Percentiles rank a stretch among this genome's conserved stretches.
Conservation (phyloP, 2,888 invertebrate genomes). For the Philonicus albiceps region DNA sequence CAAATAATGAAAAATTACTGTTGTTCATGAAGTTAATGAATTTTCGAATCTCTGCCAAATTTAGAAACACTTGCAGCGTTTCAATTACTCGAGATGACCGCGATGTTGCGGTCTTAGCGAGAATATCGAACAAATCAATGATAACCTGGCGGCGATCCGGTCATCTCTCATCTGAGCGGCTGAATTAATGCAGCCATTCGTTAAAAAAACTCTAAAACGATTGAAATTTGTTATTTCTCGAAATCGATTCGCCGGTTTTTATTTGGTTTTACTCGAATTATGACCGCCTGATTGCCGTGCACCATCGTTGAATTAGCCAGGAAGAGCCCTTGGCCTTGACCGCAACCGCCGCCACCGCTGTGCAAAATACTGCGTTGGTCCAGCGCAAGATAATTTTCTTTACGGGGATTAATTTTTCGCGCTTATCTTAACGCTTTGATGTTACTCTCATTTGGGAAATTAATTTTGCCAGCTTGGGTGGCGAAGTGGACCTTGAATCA, state of each 20-base stretch:
- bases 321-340: neutral
- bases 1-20: constrained; percentile 26
- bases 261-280: constrained; percentile 32
- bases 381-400: neutral
- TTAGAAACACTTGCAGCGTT: constrained; percentile 42
- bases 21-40: constrained; percentile 30
- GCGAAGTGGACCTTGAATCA: neutral
- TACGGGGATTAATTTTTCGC: constrained; percentile 11
- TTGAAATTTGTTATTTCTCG: constrained; percentile 38
- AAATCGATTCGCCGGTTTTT: constrained; percentile 30
- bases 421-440: constrained; percentile 24
- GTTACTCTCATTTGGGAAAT: constrained; percentile 36
- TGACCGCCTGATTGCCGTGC: neutral
- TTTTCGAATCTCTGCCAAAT: constrained; percentile 26
- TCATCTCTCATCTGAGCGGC: constrained; percentile 16
- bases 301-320: neutral
- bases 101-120: neutral
- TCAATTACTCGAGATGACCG: constrained; percentile 10
- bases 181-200: constrained; percentile 26
- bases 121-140: neutral
- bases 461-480: constrained; percentile 34
- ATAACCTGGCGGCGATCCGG: constrained; percentile 35
- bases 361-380: neutral
- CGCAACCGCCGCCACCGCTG: neutral
- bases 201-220: constrained; percentile 11